Evolutionary conservation across 2,797 vertebrate species (phyloP), one percentile per base, ranked within the genome.

Genomic region (Lindbergichthys nudifrons): DNA sequence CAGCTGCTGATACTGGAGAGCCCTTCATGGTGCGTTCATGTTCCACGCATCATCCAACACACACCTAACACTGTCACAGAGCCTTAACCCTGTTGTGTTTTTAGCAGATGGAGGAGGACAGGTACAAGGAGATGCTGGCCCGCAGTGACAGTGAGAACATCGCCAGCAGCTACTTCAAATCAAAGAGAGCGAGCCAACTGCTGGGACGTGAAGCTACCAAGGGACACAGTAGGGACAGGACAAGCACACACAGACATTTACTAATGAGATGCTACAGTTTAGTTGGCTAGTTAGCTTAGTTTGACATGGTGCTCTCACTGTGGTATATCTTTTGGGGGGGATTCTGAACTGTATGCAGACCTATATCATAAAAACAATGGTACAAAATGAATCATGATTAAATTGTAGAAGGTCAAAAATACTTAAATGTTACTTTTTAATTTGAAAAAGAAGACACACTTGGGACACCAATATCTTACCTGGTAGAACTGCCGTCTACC

Each of bases 161-260:
- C 0, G 95, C 97, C 87, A 96, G 83, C 74, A 96, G 93, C 89
- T 97, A 96, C 92, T 97, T 98, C 82, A 94, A 90, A 79, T 85
- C 93, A 12, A 95, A 91, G 73, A 91, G 96, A 53, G 87, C 95
- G 77, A 95, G 79, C 79, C 94, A 93, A 65, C 93, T 97, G 81
- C 94, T 97, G 43, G 92, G 88, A 7, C 70, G 67, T 0, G 92
- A 96, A 3, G 60, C 89, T 0, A 58, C 81, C 62, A 94, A 92
- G 84, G 95, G 86, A 73, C 91, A 94, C 9, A 79, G 95, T 95
- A 66, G 92, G 92, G 64, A n/a, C 16, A 32, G 26, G 39, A 69
- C 32, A 36, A 36, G 32, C 32, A 36, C 5, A 36, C 32, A 36
- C 32, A 4, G 3, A 36, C 32, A 36, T 36, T 36, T 36, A 8